Evolutionary conservation across 1,140 invertebrate genomes (phyloP).

Genomic region (Drosophila willistoni): DNA sequence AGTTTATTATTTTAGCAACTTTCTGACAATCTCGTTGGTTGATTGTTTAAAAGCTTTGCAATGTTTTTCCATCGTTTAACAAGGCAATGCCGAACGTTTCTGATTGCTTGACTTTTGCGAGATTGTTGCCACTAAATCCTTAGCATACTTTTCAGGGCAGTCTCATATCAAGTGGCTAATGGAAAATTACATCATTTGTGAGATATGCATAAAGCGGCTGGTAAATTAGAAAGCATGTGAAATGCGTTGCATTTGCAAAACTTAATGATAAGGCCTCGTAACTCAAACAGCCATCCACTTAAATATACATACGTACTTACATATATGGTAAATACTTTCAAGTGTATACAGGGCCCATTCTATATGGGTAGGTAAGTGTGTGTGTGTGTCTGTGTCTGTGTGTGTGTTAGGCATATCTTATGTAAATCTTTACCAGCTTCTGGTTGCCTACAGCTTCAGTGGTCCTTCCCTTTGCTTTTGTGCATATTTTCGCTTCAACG

Average conservation of each 20-base stretch:
- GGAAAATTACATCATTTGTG: too few species aligned
- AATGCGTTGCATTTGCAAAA: slow-evolving; percentile 30
- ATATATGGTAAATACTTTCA: not conserved
- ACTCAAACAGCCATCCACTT: not conserved
- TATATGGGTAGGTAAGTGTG: not conserved
- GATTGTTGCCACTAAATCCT: slow-evolving; percentile 3
- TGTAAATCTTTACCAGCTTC: slow-evolving; percentile 29
- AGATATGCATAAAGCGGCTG: too few species aligned
- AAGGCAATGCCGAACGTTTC: slow-evolving; percentile 5
- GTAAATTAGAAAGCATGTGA: too few species aligned
- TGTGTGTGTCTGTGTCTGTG: too few species aligned
- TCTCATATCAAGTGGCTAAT: too few species aligned
- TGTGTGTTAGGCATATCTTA: slow-evolving; percentile 21
- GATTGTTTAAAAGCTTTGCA: slow-evolving; percentile 59
- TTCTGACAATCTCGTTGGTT: slow-evolving; percentile 19
- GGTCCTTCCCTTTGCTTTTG: slow-evolving; percentile 25
- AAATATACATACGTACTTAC: not conserved
- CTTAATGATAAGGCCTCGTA: not conserved
- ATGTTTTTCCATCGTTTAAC: slow-evolving; percentile 33
- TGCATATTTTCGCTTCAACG: slow-evolving; percentile 56
- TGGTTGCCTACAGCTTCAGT: slow-evolving; percentile 10
- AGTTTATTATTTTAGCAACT: slow-evolving; percentile 18
- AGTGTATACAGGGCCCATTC: not conserved
- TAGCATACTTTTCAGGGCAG: too few species aligned
- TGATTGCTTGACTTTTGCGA: slow-evolving; percentile 35